Evolutionary conservation across 2,888 invertebrate genomes (phyloP), one percentile per base, ranked within the genome.

Genomic region (Cephus spinipes): DNA sequence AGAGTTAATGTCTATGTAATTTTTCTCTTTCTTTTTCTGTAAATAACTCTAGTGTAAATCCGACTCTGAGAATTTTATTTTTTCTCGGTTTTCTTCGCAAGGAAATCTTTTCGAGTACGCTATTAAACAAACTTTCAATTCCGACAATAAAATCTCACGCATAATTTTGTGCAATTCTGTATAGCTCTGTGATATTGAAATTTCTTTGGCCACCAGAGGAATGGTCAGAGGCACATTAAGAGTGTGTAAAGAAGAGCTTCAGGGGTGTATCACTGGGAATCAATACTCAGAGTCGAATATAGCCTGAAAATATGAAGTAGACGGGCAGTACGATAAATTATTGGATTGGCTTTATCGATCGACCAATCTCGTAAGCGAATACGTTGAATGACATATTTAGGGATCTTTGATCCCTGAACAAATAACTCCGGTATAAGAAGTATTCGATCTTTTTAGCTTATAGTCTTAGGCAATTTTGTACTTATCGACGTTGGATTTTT

Each of bases 401-500:
- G 23, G 55, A 55, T 55, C 2, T 23, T 55, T 9, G 55, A 55
- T 55, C 23, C 2, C 15, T 9, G 23, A 23, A 23, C 2, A 23
- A 55, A 2, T 9, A 55, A 55, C 23, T 23, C 23, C 55, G 55
- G 55, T 55, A 55, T 55, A 55, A 23, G 23, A 55, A 55, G 55
- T 55, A 55, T 55, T 55, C 55, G 55, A 23, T 23, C 55, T 6
- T 23, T 23, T 55, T 55, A 12, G 31, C 30, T 82, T 87, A 87
- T 87, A 87, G 87, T 84, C 82, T 83, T 87, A 89, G 85, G 85
- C 85, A 84, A 87, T 89, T 90, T 90, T 90, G 90, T 90, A 90
- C 90, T 90, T 90, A 90, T 85, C 77, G 73, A 81, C 81, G 81
- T 86, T 85, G 81, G 6, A 71, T 31, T 71, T 31, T 12, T 71